Evolutionary conservation across 92 coral and sea anemone genomes (phyloP).

Genomic region (Epizoanthus fatuus): DNA sequence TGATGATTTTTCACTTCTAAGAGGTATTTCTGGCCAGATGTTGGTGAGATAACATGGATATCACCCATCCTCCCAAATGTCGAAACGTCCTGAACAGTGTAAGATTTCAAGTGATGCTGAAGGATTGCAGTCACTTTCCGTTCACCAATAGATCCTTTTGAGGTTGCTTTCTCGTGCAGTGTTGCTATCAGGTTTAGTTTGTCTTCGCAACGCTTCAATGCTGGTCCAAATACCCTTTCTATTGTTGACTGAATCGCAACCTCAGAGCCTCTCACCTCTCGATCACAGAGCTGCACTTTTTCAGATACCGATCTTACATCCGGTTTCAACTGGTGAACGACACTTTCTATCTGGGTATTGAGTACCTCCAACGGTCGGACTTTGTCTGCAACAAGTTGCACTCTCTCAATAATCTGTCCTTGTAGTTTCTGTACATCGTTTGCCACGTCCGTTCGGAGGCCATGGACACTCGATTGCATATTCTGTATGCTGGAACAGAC

Average conservation of each 20-base stretch:
- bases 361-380: conserved; percentile 47
- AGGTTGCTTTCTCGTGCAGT: conserved; percentile 45
- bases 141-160: conserved; percentile 68
- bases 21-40: conserved; percentile 49
- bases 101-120: neutral
- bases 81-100: conserved; percentile 36
- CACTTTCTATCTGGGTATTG: conserved; percentile 13
- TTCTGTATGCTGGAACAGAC: neutral
- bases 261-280: conserved; percentile 1
- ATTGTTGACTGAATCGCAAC: conserved; percentile 5
- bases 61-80: conserved; percentile 41
- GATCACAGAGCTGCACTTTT: neutral
- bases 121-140: conserved; percentile 36
- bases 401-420: conserved; percentile 25
- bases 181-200: conserved; percentile 36
- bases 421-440: conserved; percentile 13
- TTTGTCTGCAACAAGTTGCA: conserved; percentile 48
- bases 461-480: conserved; percentile 20
- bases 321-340: conserved; percentile 16
- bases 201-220: conserved; percentile 16
- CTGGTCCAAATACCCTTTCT: neutral
- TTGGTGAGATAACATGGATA: conserved; percentile 48
- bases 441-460: conserved; percentile 21
- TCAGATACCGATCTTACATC: neutral
- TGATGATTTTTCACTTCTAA: conserved; percentile 61